Evolutionary conservation across 2,113 vertebrate genomes (phyloP).

Genomic region (Hyperoodon ampullatus): DNA sequence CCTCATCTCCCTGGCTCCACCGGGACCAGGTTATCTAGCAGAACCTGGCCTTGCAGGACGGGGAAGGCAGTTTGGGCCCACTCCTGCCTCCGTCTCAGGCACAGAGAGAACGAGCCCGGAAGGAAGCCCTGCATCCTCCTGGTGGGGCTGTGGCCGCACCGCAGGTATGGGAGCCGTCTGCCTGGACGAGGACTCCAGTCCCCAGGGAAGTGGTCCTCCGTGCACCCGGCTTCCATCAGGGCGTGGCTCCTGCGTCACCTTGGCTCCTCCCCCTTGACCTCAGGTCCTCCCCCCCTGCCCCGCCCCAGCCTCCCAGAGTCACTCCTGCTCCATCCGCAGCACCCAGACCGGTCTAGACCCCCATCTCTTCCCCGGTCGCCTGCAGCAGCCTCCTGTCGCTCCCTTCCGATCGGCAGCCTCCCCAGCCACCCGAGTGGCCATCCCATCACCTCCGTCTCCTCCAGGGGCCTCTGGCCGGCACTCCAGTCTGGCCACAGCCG

Average conservation of each 20-base stretch:
- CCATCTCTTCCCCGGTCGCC: neutral
- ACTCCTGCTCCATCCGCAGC: neutral
- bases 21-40: accelerated
- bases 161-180: neutral
- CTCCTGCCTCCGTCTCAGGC: neutral
- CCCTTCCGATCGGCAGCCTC: neutral
- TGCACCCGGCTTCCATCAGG: accelerated
- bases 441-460: neutral
- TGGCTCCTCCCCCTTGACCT: neutral
- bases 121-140: too few species aligned
- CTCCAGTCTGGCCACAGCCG: neutral
- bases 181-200: neutral
- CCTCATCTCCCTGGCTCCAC: neutral
- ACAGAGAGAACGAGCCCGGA: neutral
- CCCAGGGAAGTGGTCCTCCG: neutral
- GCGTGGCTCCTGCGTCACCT: accelerated
- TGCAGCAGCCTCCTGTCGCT: neutral
- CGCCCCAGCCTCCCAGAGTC: neutral
- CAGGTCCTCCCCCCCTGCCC: neutral
- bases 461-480: neutral
- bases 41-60: neutral
- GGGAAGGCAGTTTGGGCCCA: accelerated
- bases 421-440: accelerated
- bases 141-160: neutral
- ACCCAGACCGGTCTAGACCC: neutral